Evolutionary conservation across 2,888 invertebrate genomes (phyloP).

Genomic region (Invenusta paracnida): DNA sequence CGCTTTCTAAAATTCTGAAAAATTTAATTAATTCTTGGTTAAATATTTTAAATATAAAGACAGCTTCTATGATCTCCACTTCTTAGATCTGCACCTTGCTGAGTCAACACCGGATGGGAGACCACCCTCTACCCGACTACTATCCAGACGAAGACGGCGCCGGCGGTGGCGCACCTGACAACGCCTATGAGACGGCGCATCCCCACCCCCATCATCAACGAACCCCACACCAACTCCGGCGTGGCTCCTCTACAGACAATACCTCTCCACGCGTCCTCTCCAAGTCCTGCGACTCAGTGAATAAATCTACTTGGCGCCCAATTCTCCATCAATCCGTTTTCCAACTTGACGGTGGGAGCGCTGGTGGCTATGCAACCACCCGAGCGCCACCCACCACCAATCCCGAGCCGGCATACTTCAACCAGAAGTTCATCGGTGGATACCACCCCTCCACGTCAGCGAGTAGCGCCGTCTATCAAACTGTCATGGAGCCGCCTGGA

Average conservation of each 20-base stretch:
- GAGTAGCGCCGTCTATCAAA: neutral
- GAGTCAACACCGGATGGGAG: neutral
- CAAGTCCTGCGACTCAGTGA: neutral
- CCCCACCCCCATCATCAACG: neutral
- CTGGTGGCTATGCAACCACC: neutral
- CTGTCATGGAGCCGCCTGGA: neutral
- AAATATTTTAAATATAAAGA: too few relatives aligned
- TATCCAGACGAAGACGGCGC: neutral
- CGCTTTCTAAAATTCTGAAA: too few relatives aligned
- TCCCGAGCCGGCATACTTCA: neutral
- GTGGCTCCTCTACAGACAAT: neutral
- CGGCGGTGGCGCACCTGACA: neutral
- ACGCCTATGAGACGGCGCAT: neutral
- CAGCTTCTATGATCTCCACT: too few relatives aligned
- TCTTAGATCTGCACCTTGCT: neutral
- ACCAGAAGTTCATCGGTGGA: neutral
- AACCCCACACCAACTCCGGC: neutral
- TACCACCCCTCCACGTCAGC: neutral
- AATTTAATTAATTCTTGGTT: too few relatives aligned
- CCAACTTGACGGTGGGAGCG: neutral
- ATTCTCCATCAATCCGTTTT: neutral
- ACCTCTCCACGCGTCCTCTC: neutral
- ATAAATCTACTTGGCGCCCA: constrained; percentile 2
- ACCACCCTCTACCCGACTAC: neutral
- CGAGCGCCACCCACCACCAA: neutral